Evolutionary conservation across 2,113 vertebrate genomes (phyloP).

Genomic region (Tetraodon nigroviridis): DNA sequence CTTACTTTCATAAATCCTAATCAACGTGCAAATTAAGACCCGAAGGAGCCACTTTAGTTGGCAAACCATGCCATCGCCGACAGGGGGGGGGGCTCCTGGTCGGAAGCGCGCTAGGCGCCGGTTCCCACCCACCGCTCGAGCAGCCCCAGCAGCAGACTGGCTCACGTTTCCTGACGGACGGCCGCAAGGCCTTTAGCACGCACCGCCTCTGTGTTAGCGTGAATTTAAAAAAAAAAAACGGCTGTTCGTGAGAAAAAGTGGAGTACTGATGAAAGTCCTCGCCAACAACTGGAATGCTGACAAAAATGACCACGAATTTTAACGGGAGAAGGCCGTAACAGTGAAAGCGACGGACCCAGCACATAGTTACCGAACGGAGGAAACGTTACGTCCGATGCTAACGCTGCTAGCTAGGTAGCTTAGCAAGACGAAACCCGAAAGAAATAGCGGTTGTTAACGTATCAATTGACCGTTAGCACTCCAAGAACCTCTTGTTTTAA

Average conservation of each 20-base stretch:
- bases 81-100: conserved; percentile 29
- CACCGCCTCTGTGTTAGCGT: conserved; percentile 31
- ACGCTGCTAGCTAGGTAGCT: conserved; percentile 30
- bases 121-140: conserved; percentile 66
- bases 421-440: conserved; percentile 5
- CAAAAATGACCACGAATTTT: background rate
- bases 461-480: background rate
- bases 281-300: no score
- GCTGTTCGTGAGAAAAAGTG: background rate
- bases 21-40: no score
- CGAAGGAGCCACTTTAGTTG: no score
- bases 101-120: conserved; percentile 57
- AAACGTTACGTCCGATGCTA: conserved; percentile 38
- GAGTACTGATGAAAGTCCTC: background rate
- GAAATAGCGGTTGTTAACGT: conserved; percentile 12
- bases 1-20: no score
- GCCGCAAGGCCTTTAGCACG: conserved; percentile 61
- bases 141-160: conserved; percentile 39
- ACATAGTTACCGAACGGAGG: conserved; percentile 12
- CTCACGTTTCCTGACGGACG: conserved; percentile 44
- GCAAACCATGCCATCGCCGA: background rate
- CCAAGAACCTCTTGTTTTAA: background rate
- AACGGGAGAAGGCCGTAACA: conserved; percentile 8
- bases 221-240: conserved; percentile 16
- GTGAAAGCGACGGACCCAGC: conserved; percentile 60